Conservation (phyloP, 2,797 vertebrate species). For the Coregonus sp. region DNA sequence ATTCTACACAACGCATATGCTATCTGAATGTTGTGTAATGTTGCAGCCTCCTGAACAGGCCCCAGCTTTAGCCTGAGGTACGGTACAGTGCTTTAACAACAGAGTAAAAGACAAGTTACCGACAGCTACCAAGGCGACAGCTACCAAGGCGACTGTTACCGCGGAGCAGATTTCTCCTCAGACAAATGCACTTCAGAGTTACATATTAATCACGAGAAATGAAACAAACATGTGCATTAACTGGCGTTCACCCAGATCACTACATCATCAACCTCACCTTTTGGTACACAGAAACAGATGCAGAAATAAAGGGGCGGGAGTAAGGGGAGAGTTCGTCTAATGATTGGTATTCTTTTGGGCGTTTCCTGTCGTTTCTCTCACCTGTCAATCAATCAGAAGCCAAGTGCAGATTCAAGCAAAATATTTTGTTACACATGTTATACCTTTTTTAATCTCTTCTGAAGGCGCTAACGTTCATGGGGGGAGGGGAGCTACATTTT, state of each 20-base stretch:
- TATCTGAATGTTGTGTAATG: not conserved
- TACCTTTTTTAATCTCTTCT: conserved; percentile 74
- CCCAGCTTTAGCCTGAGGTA: conserved; percentile 81
- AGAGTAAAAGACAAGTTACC: conserved; percentile 71
- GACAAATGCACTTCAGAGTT: conserved; percentile 95
- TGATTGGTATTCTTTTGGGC: conserved; percentile 78
- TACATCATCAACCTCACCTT: conserved; percentile 84
- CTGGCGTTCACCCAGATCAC: conserved; percentile 71
- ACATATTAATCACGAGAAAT: conserved; percentile 80
- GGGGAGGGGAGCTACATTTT: conserved; percentile 20
- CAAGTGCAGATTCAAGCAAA: conserved; percentile 89
- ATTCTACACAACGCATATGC: not conserved
- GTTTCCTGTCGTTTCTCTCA: conserved; percentile 59
- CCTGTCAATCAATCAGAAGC: conserved; percentile 77
- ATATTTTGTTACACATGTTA: conserved; percentile 71
- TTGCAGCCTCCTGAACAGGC: not conserved
- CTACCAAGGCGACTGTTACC: conserved; percentile 61
- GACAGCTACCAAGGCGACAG: no score
- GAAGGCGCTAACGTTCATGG: conserved; percentile 73
- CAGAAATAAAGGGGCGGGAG: conserved; percentile 72
- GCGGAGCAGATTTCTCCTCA: conserved; percentile 88
- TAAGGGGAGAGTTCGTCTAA: conserved; percentile 63
- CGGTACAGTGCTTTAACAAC: conserved; percentile 85
- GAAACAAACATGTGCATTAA: conserved; percentile 79
- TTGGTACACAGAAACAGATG: conserved; percentile 84